Evolutionary conservation across 2,113 vertebrate species (phyloP), one percentile per base, ranked within the genome.

Genomic region (Forbesichthys papilliferus): DNA sequence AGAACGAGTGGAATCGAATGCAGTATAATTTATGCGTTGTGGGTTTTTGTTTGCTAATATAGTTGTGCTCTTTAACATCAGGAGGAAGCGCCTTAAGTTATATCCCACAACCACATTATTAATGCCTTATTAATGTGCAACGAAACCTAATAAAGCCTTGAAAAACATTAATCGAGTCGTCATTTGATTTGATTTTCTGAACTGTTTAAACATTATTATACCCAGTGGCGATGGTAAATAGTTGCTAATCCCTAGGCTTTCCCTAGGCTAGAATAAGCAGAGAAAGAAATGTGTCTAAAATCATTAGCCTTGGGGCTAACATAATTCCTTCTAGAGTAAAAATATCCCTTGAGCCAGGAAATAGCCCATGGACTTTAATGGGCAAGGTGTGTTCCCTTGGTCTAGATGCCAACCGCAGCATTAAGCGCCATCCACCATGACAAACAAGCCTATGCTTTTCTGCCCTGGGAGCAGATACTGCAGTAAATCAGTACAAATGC

Each of bases 131-230:
- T 78, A 49, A 69, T 85, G 66, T 85, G 73, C 71, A 82, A 34
- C 82, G 33, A 84, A 63, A 62, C 68, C 49, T 55, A 92, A 92
- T 92, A 92, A 93, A 92, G 77, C 83, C 73, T 79, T 82, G 66
- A 86, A 75, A 79, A 60, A 77, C 81, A 68, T 82, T 56, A 77
- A 86, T 48, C 48, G 4, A 60, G 6, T 75, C 51, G 27, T 66
- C 11, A 10, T 47, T 62, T 54, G 18, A 16, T 78, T 56, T 83
- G 27, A 64, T 84, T 79, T 46, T 18, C 20, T 10, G n/a, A 64
- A 9, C 18, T 61, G 55, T 60, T 5, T 61, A 65, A 67, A 14
- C 52, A 13, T 14, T 53, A 14, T 53, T 42, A 42, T 42, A 2
- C 27, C 27, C 27, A 27, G 27, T 27, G 27, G 27, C 2, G 27